Evolutionary conservation across 1,140 invertebrate genomes (phyloP).

Genomic region (Lethocerus indicus): DNA sequence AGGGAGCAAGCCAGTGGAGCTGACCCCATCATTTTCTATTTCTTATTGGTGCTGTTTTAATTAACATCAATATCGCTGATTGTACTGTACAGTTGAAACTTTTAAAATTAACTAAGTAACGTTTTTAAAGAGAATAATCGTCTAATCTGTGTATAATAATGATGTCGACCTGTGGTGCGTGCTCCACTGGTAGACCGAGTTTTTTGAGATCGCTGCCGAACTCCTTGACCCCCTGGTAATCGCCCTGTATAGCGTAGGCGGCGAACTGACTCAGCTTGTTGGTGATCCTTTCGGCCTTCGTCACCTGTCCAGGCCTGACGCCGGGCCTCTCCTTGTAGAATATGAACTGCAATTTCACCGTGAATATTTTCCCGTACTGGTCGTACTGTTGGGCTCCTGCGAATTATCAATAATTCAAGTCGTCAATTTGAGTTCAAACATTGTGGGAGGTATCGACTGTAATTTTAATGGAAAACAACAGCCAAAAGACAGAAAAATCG

Average conservation of each 20-base stretch:
- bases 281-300: constrained; percentile 79
- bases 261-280: constrained; percentile 87
- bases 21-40: neutral
- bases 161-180: constrained; percentile 77
- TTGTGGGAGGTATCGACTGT: no score
- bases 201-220: constrained; percentile 84
- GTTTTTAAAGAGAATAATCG: no score
- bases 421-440: no score
- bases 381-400: constrained; percentile 92
- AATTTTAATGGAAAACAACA: no score
- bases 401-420: no score
- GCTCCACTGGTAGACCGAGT: constrained; percentile 89
- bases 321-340: constrained; percentile 97
- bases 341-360: constrained; percentile 93
- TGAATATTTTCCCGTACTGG: constrained; percentile 98
- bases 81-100: no score
- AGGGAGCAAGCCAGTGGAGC: no score
- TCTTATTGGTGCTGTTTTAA: neutral
- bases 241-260: constrained; percentile 81
- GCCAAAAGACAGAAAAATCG: no score
- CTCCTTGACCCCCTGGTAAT: constrained; percentile 82
- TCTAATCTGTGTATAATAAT: no score
- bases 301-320: constrained; percentile 87
- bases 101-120: no score
- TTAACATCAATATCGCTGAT: no score